Evolutionary conservation across 2,888 invertebrate genomes (phyloP), one percentile per base, ranked within the genome.

Genomic region (Perithous albicinctus): DNA sequence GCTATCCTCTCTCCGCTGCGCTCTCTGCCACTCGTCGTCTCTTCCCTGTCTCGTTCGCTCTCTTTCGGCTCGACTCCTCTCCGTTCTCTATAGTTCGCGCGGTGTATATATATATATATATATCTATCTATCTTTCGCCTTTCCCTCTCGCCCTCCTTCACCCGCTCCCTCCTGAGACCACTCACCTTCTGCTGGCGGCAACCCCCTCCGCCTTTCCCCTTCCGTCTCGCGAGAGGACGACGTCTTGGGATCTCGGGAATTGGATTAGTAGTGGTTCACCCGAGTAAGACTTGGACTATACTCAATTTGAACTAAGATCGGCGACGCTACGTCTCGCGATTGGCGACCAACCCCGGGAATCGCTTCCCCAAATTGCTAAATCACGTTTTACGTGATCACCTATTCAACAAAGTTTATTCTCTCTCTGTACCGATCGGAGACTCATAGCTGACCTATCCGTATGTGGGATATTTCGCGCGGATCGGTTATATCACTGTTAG

Each of bases 311-410:
- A 92, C 90, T 91, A 90, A 92, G 90, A 91, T 90, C 92, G 90
- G 87, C 88, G 10, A 48, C 20, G 67, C 20, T 35, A 26, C 54
- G 63, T 35, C 43, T 54, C 18, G 51, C 59, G 64, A 66, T 72
- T 38, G 76, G 59, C 76, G 75, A 70, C 74, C 54, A 38, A 75
- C 64, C n/a, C 26, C 41, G 43, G 80, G 67, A 66, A 80, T 80
- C 77, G 82, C 77, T 61, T 63, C 43, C n/a, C 90, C 89, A 88
- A 92, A 91, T 92, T 92, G 91, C 91, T 90, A 92, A 92, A 92
- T 92, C 92, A 92, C 79, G 91, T 93, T 92, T 91, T 91, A 92
- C 92, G 90, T 92, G 92, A 92, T 93, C 92, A 92, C 92, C 92
- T 91, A 93, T 92, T 92, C 92, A 92, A 23, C 90, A 89, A 90